Evolutionary conservation across 37 sponge, comb jelly and placozoan species (phyloP), one percentile per base, ranked within the genome.

Genomic region (Aphrocallistes beatrix): DNA sequence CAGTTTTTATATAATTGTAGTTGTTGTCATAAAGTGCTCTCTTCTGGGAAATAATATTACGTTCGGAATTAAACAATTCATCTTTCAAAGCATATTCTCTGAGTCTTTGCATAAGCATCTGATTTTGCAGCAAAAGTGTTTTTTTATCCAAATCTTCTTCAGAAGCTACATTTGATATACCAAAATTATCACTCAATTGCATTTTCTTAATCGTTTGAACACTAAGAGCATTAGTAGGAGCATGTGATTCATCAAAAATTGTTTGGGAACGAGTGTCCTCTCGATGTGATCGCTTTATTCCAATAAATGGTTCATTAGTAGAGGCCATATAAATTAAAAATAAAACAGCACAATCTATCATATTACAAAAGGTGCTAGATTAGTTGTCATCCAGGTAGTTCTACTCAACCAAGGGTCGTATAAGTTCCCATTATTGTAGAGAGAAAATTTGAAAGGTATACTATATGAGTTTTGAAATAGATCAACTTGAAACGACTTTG

Each of bases 51-150:
- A 60, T 19, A 8, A 19, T 21, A 19, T 6, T 21, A 3, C 75
- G 75, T 25, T 60, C 75, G 10, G 28, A 30, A 8, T 60, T 19
- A 60, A 19, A 60, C n/a, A 25, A 19, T 60, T 60, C 75, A 8
- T 60, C 75, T 8, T 30, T 19, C 28, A 32, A 60, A 28, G 75
- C 8, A 13, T 60, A 60, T 60, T 60, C 75, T 60, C 75, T 21
- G n/a, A 60, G 25, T 1, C 75, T 19, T 60, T 60, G 75, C 21
- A 60, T 60, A 3, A 60, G 34, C 75, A 60, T 60, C n/a, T 60
- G 75, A 13, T 60, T 60, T 60, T 60, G 75, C n/a, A 60, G 28
- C n/a, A 60, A 60, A 28, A 60, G 75, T 13, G 75, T 60, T 60
- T 60, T 60, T 30, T 60, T 60, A 30, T 60, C 75, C 21, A 60